Percentiles rank a stretch among this genome's conserved stretches.
Evolutionary conservation across 2,888 invertebrate genomes (phyloP).

Genomic region (Alsophila aescularia): DNA sequence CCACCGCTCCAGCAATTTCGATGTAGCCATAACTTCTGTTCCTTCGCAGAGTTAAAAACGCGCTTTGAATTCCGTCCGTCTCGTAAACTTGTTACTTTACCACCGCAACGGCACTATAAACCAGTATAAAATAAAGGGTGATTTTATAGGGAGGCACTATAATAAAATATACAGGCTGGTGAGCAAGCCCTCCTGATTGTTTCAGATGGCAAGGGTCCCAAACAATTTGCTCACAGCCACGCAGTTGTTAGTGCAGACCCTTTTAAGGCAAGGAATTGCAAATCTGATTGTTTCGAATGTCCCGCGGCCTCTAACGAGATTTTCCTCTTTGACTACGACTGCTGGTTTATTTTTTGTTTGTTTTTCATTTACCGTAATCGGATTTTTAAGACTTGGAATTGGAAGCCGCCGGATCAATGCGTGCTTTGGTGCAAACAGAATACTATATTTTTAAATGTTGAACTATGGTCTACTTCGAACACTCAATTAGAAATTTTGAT

Average conservation of each 20-base stretch:
- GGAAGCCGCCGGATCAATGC: constrained; percentile 6
- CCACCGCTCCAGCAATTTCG: constrained; percentile 11
- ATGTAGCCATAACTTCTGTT: constrained; percentile 27
- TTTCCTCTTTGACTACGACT: constrained; percentile 33
- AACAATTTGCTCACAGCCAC: constrained; percentile 41
- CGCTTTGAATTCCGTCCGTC: constrained; percentile 25
- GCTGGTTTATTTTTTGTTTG: constrained; percentile 29
- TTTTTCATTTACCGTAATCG: constrained; percentile 31
- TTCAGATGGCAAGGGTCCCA: constrained; percentile 51
- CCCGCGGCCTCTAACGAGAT: constrained; percentile 48
- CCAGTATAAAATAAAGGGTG: constrained; percentile 13
- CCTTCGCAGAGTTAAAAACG: constrained; percentile 30
- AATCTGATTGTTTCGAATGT: constrained; percentile 62
- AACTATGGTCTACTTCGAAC: not conserved
- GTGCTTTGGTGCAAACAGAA: constrained; percentile 23
- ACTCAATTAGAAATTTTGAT: no score
- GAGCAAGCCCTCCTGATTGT: constrained; percentile 50
- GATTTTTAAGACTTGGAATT: constrained; percentile 28
- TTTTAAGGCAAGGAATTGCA: constrained; percentile 60
- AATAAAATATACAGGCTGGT: constrained; percentile 23
- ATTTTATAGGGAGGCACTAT: not conserved
- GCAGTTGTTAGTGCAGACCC: constrained; percentile 47
- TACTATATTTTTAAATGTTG: constrained; percentile 11
- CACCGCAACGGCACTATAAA: constrained; percentile 16
- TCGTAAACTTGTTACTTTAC: constrained; percentile 33